phyloP scores from a whole-genome alignment of 2,113 vertebrate genomes.

The Megatriorchis doriae region DNA sequence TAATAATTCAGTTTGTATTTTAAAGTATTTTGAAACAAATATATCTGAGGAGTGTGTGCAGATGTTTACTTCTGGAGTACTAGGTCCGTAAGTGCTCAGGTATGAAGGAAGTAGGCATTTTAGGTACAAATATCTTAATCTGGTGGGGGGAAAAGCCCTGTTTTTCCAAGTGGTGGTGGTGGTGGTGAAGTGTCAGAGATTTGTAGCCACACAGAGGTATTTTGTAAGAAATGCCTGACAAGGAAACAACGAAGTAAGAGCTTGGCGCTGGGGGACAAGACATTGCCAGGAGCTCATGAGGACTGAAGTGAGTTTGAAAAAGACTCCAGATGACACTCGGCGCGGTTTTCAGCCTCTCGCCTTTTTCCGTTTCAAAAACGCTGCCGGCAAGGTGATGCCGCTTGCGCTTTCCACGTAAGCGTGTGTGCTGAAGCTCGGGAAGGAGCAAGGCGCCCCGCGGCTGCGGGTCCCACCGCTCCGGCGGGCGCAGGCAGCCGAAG shows the following conservation, averaged over 20 bases:
- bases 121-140: neutral
- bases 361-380: fast-evolving
- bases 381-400: neutral
- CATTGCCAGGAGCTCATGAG: neutral
- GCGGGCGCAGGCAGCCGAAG: neutral
- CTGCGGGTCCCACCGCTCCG: neutral
- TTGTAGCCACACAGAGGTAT: neutral
- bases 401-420: fast-evolving
- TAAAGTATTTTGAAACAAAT: neutral
- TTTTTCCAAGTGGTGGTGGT: neutral
- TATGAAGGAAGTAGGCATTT: neutral
- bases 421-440: fast-evolving
- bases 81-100: neutral
- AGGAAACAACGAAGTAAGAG: neutral
- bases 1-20: neutral
- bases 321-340: fast-evolving
- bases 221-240: neutral
- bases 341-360: neutral
- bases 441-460: neutral
- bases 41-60: neutral
- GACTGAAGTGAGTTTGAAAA: neutral
- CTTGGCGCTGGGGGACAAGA: neutral
- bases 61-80: neutral
- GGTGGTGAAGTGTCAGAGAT: neutral
- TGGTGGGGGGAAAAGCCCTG: neutral